Conservation (phyloP, 1,140 invertebrate species). For the Sycophaga agraensis region DNA sequence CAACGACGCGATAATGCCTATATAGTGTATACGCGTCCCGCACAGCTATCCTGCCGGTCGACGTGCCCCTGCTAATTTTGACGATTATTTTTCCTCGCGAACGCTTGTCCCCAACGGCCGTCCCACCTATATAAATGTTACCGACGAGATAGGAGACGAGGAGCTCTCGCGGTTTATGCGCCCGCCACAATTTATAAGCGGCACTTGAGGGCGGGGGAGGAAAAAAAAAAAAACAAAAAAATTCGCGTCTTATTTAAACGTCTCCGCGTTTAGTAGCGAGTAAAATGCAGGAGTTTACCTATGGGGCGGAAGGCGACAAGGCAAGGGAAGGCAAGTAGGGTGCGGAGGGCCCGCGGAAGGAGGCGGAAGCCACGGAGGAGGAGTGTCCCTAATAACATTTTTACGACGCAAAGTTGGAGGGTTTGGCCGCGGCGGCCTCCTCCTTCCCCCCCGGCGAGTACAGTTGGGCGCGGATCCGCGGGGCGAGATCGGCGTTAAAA, state of each 20-base stretch:
- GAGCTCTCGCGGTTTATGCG: too few relatives aligned
- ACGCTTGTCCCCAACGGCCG: too few relatives aligned
- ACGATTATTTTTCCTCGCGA: too few relatives aligned
- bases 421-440: conserved; percentile 34
- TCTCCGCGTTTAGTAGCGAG: conserved; percentile 33
- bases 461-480: conserved; percentile 17
- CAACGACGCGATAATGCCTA: too few relatives aligned
- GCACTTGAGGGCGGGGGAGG: conserved; percentile 34
- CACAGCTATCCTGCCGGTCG: too few relatives aligned
- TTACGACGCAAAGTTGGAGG: conserved; percentile 56
- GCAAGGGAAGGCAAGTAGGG: not conserved
- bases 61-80: too few relatives aligned
- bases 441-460: too few relatives aligned
- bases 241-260: conserved; percentile 55
- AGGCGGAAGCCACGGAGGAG: not conserved
- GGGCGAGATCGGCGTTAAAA: conserved; percentile 36
- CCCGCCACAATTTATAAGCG: conserved; percentile 37
- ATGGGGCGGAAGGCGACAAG: not conserved
- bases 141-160: too few relatives aligned
- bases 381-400: conserved; percentile 53
- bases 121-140: too few relatives aligned
- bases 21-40: too few relatives aligned
- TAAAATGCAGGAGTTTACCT: conserved; percentile 22
- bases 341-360: too few relatives aligned
- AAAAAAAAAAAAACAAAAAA: too few relatives aligned